Percentiles rank a stretch among this genome's conserved stretches.
phyloP scores from a whole-genome alignment of 2,888 invertebrate species.

The Anagyrus pseudococci region DNA sequence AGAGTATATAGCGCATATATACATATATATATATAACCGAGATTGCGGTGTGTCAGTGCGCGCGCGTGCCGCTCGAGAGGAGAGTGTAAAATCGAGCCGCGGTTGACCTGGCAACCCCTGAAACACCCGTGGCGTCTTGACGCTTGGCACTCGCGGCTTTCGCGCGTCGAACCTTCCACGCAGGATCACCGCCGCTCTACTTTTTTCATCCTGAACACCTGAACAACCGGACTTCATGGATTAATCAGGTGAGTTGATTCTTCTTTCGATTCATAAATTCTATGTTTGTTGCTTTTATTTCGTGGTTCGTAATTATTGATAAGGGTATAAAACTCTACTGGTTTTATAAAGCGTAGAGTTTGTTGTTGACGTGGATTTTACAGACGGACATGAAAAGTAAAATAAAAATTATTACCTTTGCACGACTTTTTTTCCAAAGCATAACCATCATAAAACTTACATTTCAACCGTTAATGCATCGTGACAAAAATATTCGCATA shows the following conservation, averaged over 20 bases:
- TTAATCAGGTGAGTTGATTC: not conserved
- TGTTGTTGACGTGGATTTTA: too few species aligned
- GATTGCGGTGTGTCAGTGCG: not conserved
- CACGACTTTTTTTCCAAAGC: too few species aligned
- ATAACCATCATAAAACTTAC: too few species aligned
- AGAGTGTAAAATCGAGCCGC: constrained; percentile 12
- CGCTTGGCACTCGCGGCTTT: not conserved
- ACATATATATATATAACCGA: not conserved
- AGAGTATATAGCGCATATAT: not conserved
- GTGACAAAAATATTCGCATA: too few species aligned
- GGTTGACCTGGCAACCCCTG: constrained; percentile 35
- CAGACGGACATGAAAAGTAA: too few species aligned
- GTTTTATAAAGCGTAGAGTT: too few species aligned
- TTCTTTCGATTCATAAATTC: too few species aligned
- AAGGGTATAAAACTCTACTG: too few species aligned
- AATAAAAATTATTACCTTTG: too few species aligned
- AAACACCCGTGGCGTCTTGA: not conserved
- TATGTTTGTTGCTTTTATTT: too few species aligned
- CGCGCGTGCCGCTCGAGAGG: not conserved
- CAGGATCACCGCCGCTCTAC: not conserved
- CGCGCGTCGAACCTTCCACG: not conserved
- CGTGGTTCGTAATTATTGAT: too few species aligned
- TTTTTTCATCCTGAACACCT: not conserved
- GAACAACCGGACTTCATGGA: not conserved
- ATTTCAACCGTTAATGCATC: too few species aligned